Conservation (phyloP, 2,888 invertebrate species). For the Himalopsyche japonica region DNA sequence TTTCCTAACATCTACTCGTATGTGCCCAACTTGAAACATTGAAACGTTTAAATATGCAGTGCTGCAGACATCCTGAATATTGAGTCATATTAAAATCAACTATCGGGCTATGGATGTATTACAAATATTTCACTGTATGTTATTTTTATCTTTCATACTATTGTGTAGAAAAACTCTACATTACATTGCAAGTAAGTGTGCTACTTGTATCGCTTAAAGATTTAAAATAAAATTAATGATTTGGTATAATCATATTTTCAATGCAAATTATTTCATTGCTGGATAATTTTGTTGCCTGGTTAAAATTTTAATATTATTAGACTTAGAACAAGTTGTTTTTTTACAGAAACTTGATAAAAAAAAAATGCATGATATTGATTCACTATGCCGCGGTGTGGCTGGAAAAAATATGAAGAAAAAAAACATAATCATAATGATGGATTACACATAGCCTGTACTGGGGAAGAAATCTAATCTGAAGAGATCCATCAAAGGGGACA, state of each 20-base stretch:
- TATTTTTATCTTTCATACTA: too few relatives aligned
- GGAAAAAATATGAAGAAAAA: neutral
- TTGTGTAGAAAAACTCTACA: too few relatives aligned
- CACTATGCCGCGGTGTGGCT: neutral
- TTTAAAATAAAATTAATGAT: neutral
- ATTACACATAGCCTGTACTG: neutral
- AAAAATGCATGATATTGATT: neutral
- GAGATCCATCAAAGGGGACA: conserved; percentile 18
- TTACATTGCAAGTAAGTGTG: too few relatives aligned
- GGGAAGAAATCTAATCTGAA: conserved; percentile 9
- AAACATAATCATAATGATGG: neutral
- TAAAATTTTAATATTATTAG: neutral
- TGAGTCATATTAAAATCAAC: too few relatives aligned
- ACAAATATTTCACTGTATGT: too few relatives aligned
- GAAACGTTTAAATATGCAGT: too few relatives aligned
- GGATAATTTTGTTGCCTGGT: neutral
- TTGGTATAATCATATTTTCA: neutral
- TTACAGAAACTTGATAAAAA: neutral
- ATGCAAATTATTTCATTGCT: too few relatives aligned
- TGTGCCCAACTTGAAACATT: neutral
- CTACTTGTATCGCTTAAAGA: neutral
- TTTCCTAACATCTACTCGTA: neutral
- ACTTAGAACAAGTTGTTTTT: neutral
- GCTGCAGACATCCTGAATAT: too few relatives aligned
- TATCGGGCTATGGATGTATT: too few relatives aligned